Evolutionary conservation across 2,888 invertebrate genomes (phyloP), one percentile per base, ranked within the genome.

Genomic region (Hyposoter dolosus): DNA sequence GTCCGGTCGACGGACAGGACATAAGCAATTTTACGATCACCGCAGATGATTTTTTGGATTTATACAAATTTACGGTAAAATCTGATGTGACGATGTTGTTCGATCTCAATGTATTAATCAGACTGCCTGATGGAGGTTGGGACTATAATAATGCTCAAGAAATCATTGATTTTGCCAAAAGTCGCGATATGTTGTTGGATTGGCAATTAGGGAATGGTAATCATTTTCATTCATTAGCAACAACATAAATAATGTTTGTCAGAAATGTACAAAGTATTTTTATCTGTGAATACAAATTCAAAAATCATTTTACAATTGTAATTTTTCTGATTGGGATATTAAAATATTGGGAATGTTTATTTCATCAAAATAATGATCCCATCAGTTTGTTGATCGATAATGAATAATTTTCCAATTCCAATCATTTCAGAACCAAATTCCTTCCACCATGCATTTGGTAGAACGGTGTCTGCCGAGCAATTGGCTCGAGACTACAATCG

Each of bases 191-290:
- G 93, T 89, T 95, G 81, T 91, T 96, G 7, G 95, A 96, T 90
- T 97, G 96, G 96, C 96, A 97, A 91, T 94, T 97, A 68, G 97
- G 97, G 88, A 97, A 97, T 93, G 95, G 95, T 95, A 93, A 88
- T 68, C 9, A 68, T 45, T 45, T 68, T 23, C 53, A 53, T 53
- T 53, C 53, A 28, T 28, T 28, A 28, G 28, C 28, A 53, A 53
- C 12, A 53, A 17, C 19, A 53, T 53, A 53, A 53, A 6, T 50
- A n/a, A 15, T 15, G n/a, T 15, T n/a, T 50, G 3, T 50, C n/a
- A 50, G 6, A 50, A 50, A 50, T 4, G 50, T 50, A 50, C 17
- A 17, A 50, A 50, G 15, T 15, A 50, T 50, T 50, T 4, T n/a
- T 6, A 5, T 3, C 35, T 6, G 6, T 6, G 35, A 35, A 35